Evolutionary conservation across 2,113 vertebrate genomes (phyloP).

Genomic region (Probosciger aterrimus): DNA sequence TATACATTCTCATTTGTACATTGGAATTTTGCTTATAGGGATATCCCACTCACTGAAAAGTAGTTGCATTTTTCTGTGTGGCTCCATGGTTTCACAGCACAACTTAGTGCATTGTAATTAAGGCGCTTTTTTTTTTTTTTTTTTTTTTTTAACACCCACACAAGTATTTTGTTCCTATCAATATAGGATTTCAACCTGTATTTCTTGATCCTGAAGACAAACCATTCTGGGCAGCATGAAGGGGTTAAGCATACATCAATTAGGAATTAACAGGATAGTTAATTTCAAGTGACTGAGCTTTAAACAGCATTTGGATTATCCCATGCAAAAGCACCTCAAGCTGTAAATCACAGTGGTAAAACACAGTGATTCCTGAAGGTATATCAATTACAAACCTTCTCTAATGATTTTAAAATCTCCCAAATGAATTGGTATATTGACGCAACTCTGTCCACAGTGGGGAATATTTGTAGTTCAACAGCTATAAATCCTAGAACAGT

Average conservation of each 20-base stretch:
- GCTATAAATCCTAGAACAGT: slow-evolving; percentile 40
- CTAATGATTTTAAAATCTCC: slow-evolving; percentile 72
- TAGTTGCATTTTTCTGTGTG: background rate
- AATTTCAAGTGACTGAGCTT: slow-evolving; percentile 62
- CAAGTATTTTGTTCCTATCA: background rate
- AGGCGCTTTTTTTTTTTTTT: background rate
- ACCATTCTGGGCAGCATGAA: slow-evolving; percentile 28
- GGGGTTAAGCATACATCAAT: slow-evolving; percentile 27
- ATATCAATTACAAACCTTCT: slow-evolving; percentile 54
- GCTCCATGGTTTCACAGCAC: background rate
- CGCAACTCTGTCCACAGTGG: slow-evolving; percentile 60
- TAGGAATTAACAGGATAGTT: slow-evolving; percentile 62
- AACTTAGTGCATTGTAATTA: background rate
- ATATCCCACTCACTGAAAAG: background rate
- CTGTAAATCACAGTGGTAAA: slow-evolving; percentile 69
- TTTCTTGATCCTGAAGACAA: slow-evolving; percentile 54
- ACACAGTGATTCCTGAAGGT: slow-evolving; percentile 44
- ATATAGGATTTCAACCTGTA: background rate
- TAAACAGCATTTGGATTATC: slow-evolving; percentile 57
- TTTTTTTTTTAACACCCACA: background rate
- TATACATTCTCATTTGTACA: background rate
- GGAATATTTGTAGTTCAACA: slow-evolving; percentile 67
- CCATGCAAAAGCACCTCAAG: slow-evolving; percentile 50
- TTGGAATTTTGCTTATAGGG: background rate
- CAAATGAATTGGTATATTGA: slow-evolving; percentile 71